phyloP scores from a whole-genome alignment of 2,888 invertebrate species.

The Eupithecia pulchellata region DNA sequence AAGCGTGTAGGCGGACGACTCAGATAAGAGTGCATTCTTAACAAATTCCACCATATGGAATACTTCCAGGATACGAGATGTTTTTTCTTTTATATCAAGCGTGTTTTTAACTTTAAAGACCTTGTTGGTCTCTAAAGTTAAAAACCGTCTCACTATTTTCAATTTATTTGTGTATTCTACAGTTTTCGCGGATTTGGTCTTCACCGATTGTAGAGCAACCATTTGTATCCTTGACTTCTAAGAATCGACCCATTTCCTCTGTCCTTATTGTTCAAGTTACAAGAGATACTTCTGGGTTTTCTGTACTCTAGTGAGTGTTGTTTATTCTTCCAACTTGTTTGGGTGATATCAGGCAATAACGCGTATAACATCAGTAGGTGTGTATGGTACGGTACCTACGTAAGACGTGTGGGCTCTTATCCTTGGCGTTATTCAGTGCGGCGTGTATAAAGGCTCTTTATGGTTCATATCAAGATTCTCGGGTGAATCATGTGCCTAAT shows the following conservation, averaged over 20 bases:
- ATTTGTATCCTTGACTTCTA: conserved; percentile 8
- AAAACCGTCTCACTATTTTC: background rate
- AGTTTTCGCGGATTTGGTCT: background rate
- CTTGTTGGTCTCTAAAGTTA: too few species aligned
- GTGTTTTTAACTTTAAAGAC: background rate
- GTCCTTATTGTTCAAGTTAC: conserved; percentile 15
- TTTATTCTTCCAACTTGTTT: conserved; percentile 27
- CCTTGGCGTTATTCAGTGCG: conserved; percentile 33
- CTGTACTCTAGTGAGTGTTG: conserved; percentile 6
- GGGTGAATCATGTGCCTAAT: conserved; percentile 33
- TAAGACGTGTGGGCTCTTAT: conserved; percentile 37
- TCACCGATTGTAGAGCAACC: background rate
- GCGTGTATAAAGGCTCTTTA: conserved; percentile 33
- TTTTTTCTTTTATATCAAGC: background rate
- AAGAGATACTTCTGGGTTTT: background rate
- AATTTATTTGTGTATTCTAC: background rate
- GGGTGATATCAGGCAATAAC: conserved; percentile 41
- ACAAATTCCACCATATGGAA: background rate
- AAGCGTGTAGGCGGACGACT: conserved; percentile 2
- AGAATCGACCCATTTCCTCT: background rate
- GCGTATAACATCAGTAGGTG: conserved; percentile 3
- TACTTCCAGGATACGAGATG: background rate
- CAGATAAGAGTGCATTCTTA: conserved; percentile 4
- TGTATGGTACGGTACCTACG: conserved; percentile 9
- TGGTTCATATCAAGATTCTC: conserved; percentile 36